These are phyloP conservation scores for Nyctibius grandis DNA, from an alignment of 2,797 vertebrate species.

Conservation along the genomic window DNA sequence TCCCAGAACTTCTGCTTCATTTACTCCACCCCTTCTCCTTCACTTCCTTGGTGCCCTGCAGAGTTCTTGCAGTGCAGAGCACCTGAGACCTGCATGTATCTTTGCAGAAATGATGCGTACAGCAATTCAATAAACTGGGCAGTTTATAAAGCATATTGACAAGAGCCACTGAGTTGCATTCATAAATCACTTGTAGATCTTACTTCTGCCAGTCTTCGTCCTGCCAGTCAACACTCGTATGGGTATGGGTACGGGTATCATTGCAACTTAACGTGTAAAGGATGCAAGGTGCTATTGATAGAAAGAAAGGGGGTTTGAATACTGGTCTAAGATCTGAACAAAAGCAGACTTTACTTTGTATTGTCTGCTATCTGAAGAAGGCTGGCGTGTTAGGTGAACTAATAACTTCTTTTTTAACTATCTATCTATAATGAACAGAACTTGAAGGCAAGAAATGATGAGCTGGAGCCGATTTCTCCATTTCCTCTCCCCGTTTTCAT, in stretches of 20 bases:
- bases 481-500: background rate
- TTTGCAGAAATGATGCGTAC: background rate
- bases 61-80: background rate
- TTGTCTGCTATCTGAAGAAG: background rate
- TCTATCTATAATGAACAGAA: background rate
- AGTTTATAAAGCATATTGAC: constrained; percentile 20
- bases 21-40: background rate
- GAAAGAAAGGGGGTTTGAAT: background rate
- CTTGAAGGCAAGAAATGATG: background rate
- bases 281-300: background rate
- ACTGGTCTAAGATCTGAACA: background rate
- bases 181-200: background rate
- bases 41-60: background rate
- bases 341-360: background rate
- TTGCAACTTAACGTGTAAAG: background rate
- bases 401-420: background rate
- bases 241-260: background rate
- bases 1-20: background rate
- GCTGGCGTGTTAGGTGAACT: background rate
- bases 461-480: background rate
- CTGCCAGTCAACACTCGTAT: background rate
- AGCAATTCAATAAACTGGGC: background rate
- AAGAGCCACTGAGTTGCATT: background rate
- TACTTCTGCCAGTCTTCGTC: background rate
- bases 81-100: background rate